A percentile compares a stretch with the other conserved stretches of the same genome.
These are phyloP conservation scores for Drosophila leontia DNA, from an alignment of 1,140 invertebrate species.

Conservation along the genomic window DNA sequence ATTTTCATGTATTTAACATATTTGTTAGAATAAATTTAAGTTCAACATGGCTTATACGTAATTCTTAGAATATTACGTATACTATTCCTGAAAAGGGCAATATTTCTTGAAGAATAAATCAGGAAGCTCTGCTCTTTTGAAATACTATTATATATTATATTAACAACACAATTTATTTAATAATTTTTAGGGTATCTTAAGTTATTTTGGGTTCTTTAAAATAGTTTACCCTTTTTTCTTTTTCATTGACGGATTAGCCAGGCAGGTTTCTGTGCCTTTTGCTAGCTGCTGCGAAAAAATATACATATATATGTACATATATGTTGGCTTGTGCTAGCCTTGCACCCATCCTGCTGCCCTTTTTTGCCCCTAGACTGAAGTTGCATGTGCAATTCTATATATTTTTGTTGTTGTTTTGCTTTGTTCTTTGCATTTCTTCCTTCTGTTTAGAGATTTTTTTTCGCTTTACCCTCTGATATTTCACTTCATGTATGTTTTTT, in stretches of 20 bases:
- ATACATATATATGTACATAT: slow-evolving; percentile 6
- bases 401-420: not conserved
- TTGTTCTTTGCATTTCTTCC: slow-evolving; percentile 25
- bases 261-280: slow-evolving; percentile 36
- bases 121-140: no score
- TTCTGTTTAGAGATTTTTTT: slow-evolving; percentile 45
- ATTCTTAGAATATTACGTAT: no score
- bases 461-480: slow-evolving; percentile 28
- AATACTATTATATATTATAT: no score
- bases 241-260: slow-evolving; percentile 65
- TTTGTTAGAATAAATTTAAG: no score
- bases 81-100: no score
- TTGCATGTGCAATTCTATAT: slow-evolving; percentile 65
- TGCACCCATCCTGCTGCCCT: slow-evolving; percentile 1
- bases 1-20: no score
- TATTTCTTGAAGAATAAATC: no score
- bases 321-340: slow-evolving; percentile 37
- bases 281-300: slow-evolving; percentile 24
- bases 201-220: not conserved
- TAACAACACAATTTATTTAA: not conserved
- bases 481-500: slow-evolving; percentile 30
- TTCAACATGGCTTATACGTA: no score
- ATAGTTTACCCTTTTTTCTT: slow-evolving; percentile 18
- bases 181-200: not conserved
- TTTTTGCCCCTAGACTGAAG: slow-evolving; percentile 24